A percentile compares a stretch with the other conserved stretches of the same genome.
Conservation (phyloP, 2,888 invertebrate genomes). For the Agelastica alni region DNA sequence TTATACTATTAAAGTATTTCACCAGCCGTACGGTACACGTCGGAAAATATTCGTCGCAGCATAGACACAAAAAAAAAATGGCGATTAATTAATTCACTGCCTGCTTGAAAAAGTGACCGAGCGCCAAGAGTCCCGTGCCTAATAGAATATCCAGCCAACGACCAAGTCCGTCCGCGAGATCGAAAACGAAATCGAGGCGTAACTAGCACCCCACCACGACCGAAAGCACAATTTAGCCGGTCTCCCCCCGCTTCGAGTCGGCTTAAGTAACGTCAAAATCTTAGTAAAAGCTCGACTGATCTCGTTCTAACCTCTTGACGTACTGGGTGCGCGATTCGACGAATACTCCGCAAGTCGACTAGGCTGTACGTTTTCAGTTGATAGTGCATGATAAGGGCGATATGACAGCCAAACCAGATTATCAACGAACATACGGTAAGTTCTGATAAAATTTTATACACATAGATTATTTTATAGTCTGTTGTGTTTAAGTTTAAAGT, state of each 20-base stretch:
- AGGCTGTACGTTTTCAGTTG: conserved; percentile 41
- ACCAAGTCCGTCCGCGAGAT: conserved; percentile 33
- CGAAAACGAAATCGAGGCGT: conserved; percentile 47
- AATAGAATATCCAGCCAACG: conserved; percentile 12
- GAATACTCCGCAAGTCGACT: conserved; percentile 23
- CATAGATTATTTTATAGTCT: conserved; percentile 52
- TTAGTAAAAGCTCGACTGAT: conserved; percentile 33
- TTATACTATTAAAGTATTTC: too few species aligned
- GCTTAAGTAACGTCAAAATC: conserved; percentile 31
- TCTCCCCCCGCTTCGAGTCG: conserved; percentile 35
- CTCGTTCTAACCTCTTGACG: conserved; percentile 24
- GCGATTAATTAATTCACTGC: neutral
- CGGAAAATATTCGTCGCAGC: neutral
- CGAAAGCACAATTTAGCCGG: conserved; percentile 28
- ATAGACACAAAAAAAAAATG: neutral
- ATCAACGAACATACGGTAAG: conserved; percentile 55
- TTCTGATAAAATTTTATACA: conserved; percentile 53
- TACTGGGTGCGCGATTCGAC: conserved; percentile 25
- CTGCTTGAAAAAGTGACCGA: too few species aligned
- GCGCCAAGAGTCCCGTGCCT: too few species aligned
- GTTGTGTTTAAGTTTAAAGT: conserved; percentile 37
- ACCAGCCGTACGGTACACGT: too few species aligned
- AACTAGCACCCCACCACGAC: conserved; percentile 41
- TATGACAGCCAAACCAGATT: conserved; percentile 55
- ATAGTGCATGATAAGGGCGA: conserved; percentile 53